Conservation (phyloP, 2,113 vertebrate species). For the Setophaga petechia region DNA sequence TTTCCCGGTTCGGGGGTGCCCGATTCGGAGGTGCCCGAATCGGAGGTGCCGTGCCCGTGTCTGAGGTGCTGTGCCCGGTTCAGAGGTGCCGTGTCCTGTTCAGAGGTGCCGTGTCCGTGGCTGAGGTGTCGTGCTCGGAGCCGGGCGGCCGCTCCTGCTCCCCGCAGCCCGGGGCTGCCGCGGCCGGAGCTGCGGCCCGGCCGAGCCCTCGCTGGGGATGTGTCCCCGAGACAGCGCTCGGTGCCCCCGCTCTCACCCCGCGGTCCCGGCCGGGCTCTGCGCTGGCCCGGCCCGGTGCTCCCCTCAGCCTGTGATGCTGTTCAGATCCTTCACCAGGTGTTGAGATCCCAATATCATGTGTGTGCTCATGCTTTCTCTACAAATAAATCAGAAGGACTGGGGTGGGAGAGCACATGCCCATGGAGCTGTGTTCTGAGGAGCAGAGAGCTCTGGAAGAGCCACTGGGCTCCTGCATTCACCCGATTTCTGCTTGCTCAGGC, state of each 20-base stretch:
- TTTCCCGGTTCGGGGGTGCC: too few relatives aligned
- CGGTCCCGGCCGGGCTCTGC: too few relatives aligned
- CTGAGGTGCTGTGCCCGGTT: not conserved
- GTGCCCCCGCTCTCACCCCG: too few relatives aligned
- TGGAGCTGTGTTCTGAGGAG: not conserved
- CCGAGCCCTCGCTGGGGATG: too few relatives aligned
- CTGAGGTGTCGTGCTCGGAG: too few relatives aligned
- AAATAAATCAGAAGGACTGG: accelerated
- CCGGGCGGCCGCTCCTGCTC: too few relatives aligned
- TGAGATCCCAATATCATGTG: not conserved
- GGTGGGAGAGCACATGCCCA: accelerated
- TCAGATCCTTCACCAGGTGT: not conserved
- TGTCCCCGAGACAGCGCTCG: too few relatives aligned
- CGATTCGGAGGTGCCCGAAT: too few relatives aligned
- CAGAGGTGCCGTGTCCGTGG: too few relatives aligned
- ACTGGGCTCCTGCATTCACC: not conserved
- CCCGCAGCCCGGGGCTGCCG: too few relatives aligned
- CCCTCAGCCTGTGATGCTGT: not conserved
- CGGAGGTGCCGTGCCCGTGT: not conserved
- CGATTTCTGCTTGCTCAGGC: not conserved
- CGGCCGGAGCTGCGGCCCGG: too few relatives aligned
- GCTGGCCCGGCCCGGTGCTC: too few relatives aligned
- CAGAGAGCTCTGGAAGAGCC: not conserved
- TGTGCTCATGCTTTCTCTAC: accelerated
- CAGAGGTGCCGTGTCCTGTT: not conserved